These are phyloP conservation scores for Neoaliturus tenellus DNA, from an alignment of 2,888 invertebrate species.

Conservation along the genomic window DNA sequence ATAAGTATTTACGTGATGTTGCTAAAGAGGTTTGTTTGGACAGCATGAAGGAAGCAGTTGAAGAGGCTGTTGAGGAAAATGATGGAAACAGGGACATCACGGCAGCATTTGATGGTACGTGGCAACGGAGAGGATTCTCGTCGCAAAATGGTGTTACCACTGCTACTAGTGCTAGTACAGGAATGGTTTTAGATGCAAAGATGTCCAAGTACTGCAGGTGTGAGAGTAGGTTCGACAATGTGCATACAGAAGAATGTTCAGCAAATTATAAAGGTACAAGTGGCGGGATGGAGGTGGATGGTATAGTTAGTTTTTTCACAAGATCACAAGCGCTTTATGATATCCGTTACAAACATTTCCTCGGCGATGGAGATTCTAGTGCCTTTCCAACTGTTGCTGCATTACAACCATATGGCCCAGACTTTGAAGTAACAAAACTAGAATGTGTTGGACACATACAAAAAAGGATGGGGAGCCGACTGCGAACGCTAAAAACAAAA, in stretches of 20 bases:
- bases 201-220: slow-evolving; percentile 42
- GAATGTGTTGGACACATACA: background rate
- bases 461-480: background rate
- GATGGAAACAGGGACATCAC: too few species aligned
- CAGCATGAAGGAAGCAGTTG: slow-evolving; percentile 45
- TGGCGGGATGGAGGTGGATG: slow-evolving; percentile 35
- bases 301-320: background rate
- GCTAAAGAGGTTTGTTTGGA: slow-evolving; percentile 42
- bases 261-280: slow-evolving; percentile 53
- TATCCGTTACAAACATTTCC: background rate
- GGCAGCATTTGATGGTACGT: too few species aligned
- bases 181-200: background rate
- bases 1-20: slow-evolving; percentile 31
- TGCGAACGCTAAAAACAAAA: slow-evolving; percentile 6
- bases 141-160: slow-evolving; percentile 44
- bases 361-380: slow-evolving; percentile 9
- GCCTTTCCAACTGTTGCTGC: slow-evolving; percentile 16
- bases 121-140: slow-evolving; percentile 33
- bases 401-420: background rate
- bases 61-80: too few species aligned
- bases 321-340: slow-evolving; percentile 5
- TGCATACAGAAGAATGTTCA: slow-evolving; percentile 36
- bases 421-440: background rate
- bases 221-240: slow-evolving; percentile 23
- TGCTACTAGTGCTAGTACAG: slow-evolving; percentile 37